Evolutionary conservation across 2,797 vertebrate species (phyloP), one percentile per base, ranked within the genome.

Genomic region (Dromococcyx pavoninus): DNA sequence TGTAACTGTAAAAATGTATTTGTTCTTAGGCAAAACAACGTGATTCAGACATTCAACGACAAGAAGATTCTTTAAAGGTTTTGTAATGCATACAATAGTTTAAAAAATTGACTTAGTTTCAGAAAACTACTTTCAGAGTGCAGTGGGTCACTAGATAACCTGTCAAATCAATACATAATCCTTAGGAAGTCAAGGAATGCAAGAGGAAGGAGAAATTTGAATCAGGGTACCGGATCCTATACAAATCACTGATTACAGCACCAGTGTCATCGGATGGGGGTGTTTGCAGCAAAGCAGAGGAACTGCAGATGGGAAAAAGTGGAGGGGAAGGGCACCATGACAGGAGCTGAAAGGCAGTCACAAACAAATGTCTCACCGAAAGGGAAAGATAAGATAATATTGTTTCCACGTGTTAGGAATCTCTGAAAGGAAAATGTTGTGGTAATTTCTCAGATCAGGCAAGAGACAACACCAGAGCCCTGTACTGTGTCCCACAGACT

Each of bases 351-450:
- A 89, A 89, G 41, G 65, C 88, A 86, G 50, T 79, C 5, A 1
- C 39, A 81, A 67, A 54, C 37, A 62, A 88, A 62, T 79, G 44
- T 83, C 74, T 94, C 78, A 84, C 75, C 17, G 5, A 71, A 95
- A 82, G n/a, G 33, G 35, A 50, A 79, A 89, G 93, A 94, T 95
- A 95, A 95, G 94, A 93, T 95, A 95, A 61, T 61, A 16, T 25
- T 70, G 50, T 95, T 94, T 91, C 80, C 2, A 0, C 64, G 50
- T 62, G 25, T 70, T 91, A 84, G 64, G 78, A 78, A 84, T 70
- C 67, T 85, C 32, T 82, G 9, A 79, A 81, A 79, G 54, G 73
- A 92, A 93, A 89, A 88, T 35, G 60, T 37, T 82, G 57, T 39
- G 71, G 58, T 92, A 65, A 74, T 54, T 89, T 67, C 72, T 82